Base-by-base conservation (phyloP, 1,140 invertebrate genomes). In the Cepaea nemoralis region DNA sequence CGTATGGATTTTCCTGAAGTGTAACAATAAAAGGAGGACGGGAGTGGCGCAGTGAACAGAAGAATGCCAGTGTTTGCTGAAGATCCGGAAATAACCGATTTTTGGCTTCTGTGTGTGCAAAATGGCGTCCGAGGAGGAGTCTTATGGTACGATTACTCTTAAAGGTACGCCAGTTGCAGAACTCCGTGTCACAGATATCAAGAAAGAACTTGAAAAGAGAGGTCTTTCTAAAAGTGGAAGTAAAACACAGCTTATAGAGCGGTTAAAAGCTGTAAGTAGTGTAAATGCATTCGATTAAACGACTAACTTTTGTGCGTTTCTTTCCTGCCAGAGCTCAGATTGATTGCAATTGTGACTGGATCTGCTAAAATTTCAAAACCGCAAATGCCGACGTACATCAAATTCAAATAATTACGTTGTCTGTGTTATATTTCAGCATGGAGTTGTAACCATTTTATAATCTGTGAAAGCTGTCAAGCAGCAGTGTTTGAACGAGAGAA, bases 191-290 rank as follows among this genome's bases (percentile, higher is more conserved):
- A 88, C 90, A 39, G 92, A 92, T 87, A 83, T 92, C 10, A 92
- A 91, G 77, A 88, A 89, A 85, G 91, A 92, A 84, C 88, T 91
- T 14, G 91, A 92, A 39, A 91, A 89, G 85, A 82, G 91, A 83
- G 87, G 89, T 24, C 84, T 92, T 24, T 89, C 91, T 37, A 92
- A 91, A 75, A 86, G 82, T 84, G 92, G 92, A 73, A 91, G 85
- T 63, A 92, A 92, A 85, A 86, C 84, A 45, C 89, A 91, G 42
- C 80, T 92, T 22, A 83, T 88, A 19, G 90, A 91, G 45, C 84
- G 91, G 71, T 86, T 92, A 33, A 90, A 88, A 89, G 87, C 90
- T 82, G 91, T 63, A 63, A 63, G 27, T 63, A 63, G n/a, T 31
- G 12, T 63, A 27, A 2, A 31, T 63, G 59, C 59, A 31, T 63